Evolutionary conservation across 1,140 invertebrate genomes (phyloP), one percentile per base, ranked within the genome.

Genomic region (Drosophila lowei): DNA sequence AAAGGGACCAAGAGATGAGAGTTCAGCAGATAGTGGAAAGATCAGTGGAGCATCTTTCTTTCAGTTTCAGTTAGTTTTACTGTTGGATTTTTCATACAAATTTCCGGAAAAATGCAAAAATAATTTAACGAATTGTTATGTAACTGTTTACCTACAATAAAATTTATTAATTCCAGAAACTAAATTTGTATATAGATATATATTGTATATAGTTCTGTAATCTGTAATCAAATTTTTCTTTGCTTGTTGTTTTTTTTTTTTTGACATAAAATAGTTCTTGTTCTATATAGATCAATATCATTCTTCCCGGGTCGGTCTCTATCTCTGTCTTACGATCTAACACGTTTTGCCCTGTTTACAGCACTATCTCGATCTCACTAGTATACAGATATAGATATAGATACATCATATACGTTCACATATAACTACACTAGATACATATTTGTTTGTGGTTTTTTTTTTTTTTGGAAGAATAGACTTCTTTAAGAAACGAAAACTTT

Each of bases 81-180:
- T 13, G 34, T 38, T 38, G 11, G 34, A 3, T 38, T 38, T 38
- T 38, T 38, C 11, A 13, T 38, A 38, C 0, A 38, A 30, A 41
- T 8, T 60, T 5, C 16, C 42, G 16, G 42, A 60, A 11, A 49
- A 62, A 38, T 38, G 34, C 43, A 30, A 30, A 49, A 60, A 11
- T 49, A 62, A 38, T 38, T 4, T 23, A 30, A 21, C 41, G 8
- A 16, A 57, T 72, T 21, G 28, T 47, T 63, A 72, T 30, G 47
- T 50, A 75, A 75, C 44, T 59, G 48, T 70, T 81, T 77, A 74
- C 52, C 83, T 88, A 88, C 83, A 83, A 88, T 88, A 76, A 83
- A 88, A 83, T 83, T 86, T 88, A 88, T 88, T 88, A 88, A 83
- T 83, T 79, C 77, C 81, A 83, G 78, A 88, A 88, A 88, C 83